Evolutionary conservation across 2,888 invertebrate genomes (phyloP), one percentile per base, ranked within the genome.

Genomic region (Trissonchulus latispiculum): DNA sequence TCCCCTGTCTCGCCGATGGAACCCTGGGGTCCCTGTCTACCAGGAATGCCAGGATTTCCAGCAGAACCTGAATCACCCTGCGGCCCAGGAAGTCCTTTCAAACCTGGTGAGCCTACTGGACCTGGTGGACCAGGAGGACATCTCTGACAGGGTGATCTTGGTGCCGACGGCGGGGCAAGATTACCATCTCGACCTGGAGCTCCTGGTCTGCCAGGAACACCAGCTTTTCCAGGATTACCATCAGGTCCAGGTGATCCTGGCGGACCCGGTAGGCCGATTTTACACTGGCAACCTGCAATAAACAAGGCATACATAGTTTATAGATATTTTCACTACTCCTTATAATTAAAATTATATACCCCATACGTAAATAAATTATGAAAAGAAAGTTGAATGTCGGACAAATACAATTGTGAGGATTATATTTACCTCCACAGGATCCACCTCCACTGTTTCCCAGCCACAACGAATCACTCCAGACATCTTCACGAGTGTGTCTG

Each of bases 91-190:
- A 66, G 33, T 31, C 72, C 72, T 69, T 72, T 32, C 2, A 29
- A 68, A 3, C 72, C 72, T 3, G 72, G 72, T 70, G 35, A 29
- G 29, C 72, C 72, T 29, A 35, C 31, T 1, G 72, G 72, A 31
- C 72, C 72, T 8, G 67, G 66, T 2, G 72, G 72, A 23, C 72
- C 72, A 32, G 72, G 64, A 8, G 72, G 64, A 69, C 69, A 68
- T 32, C 69, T 32, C 36, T 68, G 69, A 36, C 69, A 68, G 36
- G 36, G 36, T 3, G 36, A 36, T 15, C 35, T 33, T 15, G 69
- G 69, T 3, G 69, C 35, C n/a, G n/a, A n/a, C 33, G 69, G 69
- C 8, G 66, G 35, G 35, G 35, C 35, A n/a, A 36, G 36, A 8
- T 23, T 31, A n/a, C 69, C 69, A 36, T 68, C 69, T n/a, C 69